These are phyloP conservation scores for Cosmia trapezina DNA, from an alignment of 2,888 invertebrate genomes.

Conservation along the genomic window DNA sequence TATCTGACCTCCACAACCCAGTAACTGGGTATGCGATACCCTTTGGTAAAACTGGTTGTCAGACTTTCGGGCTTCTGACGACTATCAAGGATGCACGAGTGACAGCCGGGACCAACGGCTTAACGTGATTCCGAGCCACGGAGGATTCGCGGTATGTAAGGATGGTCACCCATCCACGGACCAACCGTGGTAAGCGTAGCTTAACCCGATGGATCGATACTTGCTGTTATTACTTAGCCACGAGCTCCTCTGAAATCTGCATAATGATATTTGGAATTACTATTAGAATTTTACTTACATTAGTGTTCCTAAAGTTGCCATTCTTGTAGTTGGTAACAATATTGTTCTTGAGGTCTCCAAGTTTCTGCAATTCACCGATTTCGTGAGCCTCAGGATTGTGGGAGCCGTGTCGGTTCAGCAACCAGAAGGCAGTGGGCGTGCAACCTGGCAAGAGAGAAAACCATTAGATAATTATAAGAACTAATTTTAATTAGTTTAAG, in stretches of 20 bases:
- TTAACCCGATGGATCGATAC: no score
- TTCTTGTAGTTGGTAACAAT: conserved; percentile 92
- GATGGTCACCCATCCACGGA: no score
- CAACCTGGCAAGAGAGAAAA: conserved; percentile 89
- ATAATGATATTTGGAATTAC: neutral
- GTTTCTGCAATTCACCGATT: conserved; percentile 88
- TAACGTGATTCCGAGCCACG: no score
- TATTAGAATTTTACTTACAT: conserved; percentile 77
- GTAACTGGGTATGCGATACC: no score
- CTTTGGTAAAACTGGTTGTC: no score
- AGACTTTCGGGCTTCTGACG: no score
- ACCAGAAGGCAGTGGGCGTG: conserved; percentile 93
- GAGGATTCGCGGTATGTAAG: no score
- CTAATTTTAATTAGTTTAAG: neutral
- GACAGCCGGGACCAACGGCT: no score
- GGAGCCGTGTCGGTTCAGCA: conserved; percentile 93
- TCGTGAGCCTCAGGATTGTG: conserved; percentile 91
- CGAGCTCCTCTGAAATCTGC: neutral
- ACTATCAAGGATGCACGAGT: no score
- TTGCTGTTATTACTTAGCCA: no score
- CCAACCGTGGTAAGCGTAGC: no score
- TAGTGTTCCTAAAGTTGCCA: conserved; percentile 81
- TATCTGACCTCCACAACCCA: no score
- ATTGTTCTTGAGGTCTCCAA: conserved; percentile 91
- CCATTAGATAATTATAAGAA: neutral